These are phyloP conservation scores for Cryptotis parvus DNA, from an alignment of 2,113 vertebrate genomes.

Conservation along the genomic window DNA sequence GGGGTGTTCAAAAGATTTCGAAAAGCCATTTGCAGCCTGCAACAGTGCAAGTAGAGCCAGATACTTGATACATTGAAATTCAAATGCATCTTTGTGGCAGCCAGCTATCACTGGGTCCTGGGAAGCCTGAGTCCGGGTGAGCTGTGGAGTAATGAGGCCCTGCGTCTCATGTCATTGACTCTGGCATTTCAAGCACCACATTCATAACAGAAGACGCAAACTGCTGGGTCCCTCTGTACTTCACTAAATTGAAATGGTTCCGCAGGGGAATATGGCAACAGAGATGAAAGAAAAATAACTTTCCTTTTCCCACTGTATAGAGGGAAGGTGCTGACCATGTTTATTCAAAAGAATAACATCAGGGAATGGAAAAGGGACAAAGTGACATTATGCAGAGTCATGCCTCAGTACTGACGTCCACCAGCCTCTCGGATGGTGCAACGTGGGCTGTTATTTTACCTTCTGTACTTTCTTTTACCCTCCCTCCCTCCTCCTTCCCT, in stretches of 20 bases:
- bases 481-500: background rate
- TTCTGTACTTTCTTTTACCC: no score
- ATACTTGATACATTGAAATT: slow-evolving; percentile 78
- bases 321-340: slow-evolving; percentile 57
- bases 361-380: slow-evolving; percentile 30
- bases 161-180: slow-evolving; percentile 61
- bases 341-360: slow-evolving; percentile 58
- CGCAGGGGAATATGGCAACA: background rate
- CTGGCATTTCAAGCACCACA: slow-evolving; percentile 50
- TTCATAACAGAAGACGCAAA: slow-evolving; percentile 34
- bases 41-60: slow-evolving; percentile 71
- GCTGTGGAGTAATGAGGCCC: slow-evolving; percentile 67
- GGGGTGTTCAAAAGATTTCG: slow-evolving; percentile 82
- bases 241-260: slow-evolving; percentile 74
- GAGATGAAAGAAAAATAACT: slow-evolving; percentile 66
- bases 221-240: slow-evolving; percentile 36
- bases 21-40: slow-evolving; percentile 80
- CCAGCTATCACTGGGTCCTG: slow-evolving; percentile 48
- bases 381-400: background rate
- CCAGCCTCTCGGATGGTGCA: background rate
- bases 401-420: background rate
- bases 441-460: background rate
- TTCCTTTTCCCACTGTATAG: slow-evolving; percentile 53
- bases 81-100: slow-evolving; percentile 72
- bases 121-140: slow-evolving; percentile 56